A percentile compares a stretch with the other conserved stretches of the same genome.
phyloP scores from a whole-genome alignment of 2,797 vertebrate genomes.

The Nannoperca australis region DNA sequence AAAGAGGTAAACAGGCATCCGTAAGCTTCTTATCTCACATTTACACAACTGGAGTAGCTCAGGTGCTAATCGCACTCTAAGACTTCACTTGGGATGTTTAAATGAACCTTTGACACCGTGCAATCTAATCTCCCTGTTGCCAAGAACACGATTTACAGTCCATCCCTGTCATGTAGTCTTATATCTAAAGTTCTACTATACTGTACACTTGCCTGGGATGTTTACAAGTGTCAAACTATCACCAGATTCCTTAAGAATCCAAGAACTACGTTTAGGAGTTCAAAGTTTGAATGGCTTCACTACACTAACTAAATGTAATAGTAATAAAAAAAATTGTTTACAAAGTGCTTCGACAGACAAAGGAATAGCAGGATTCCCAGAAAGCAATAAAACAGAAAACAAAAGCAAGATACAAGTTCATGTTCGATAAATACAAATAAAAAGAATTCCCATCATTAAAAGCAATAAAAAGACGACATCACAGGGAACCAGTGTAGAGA shows the following conservation, averaged over 20 bases:
- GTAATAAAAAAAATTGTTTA: no score
- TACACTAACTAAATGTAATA: background rate
- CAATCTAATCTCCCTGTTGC: background rate
- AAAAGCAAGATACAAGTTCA: no score
- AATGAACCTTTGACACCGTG: background rate
- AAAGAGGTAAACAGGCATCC: background rate
- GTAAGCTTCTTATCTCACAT: background rate
- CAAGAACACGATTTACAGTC: slow-evolving; percentile 5
- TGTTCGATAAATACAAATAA: no score
- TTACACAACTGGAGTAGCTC: background rate
- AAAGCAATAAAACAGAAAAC: no score
- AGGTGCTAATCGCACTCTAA: background rate
- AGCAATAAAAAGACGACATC: no score
- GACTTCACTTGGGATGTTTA: background rate
- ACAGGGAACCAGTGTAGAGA: no score
- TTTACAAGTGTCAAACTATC: background rate
- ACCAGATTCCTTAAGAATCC: background rate
- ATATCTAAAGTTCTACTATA: no score
- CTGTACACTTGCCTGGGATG: background rate
- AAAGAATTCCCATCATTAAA: no score
- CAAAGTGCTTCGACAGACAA: no score
- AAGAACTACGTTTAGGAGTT: background rate
- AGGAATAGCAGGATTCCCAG: no score
- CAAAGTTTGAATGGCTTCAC: background rate
- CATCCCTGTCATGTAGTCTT: background rate